Conservation (phyloP, 1,140 invertebrate genomes). For the Drosophila melanogaster region DNA sequence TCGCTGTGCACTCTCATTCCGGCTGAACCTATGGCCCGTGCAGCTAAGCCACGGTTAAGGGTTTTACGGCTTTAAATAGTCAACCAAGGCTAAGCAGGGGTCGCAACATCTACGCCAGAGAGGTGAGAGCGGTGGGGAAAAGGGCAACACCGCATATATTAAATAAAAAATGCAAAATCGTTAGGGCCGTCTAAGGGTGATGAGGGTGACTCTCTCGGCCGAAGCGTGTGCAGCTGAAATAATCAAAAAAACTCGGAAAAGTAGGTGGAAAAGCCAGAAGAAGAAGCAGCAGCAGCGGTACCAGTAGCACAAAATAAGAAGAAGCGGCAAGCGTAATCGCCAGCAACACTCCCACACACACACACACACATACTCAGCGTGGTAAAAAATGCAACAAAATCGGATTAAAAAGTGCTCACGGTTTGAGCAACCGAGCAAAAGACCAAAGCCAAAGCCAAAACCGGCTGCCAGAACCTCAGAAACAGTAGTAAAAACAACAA, state of each 20-base stretch:
- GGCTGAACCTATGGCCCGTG: constrained; percentile 53
- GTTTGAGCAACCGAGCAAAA: constrained; percentile 62
- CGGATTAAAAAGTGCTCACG: constrained; percentile 77
- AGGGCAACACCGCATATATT: constrained; percentile 58
- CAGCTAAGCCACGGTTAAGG: constrained; percentile 63
- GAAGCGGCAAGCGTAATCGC: constrained; percentile 64
- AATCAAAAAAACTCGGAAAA: constrained; percentile 57
- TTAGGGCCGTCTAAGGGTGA: constrained; percentile 42
- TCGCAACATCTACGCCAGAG: constrained; percentile 27
- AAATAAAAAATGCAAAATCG: constrained; percentile 69
- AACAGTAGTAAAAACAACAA: constrained; percentile 35
- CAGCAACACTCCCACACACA: constrained; percentile 49
- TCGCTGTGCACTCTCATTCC: constrained; percentile 48
- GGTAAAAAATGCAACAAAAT: constrained; percentile 76
- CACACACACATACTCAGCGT: constrained; percentile 29
- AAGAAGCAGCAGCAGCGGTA: constrained; percentile 22
- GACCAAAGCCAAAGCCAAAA: constrained; percentile 56
- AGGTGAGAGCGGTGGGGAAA: neutral
- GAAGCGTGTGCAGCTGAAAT: constrained; percentile 61
- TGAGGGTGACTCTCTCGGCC: constrained; percentile 28
- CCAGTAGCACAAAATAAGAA: constrained; percentile 21
- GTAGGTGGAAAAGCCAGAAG: constrained; percentile 55
- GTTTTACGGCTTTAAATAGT: constrained; percentile 65
- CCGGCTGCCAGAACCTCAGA: constrained; percentile 34
- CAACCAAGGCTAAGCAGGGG: constrained; percentile 51